A percentile compares a stretch with the other conserved stretches of the same genome.
phyloP scores from a whole-genome alignment of 2,113 vertebrate species.

The Abramis brama region DNA sequence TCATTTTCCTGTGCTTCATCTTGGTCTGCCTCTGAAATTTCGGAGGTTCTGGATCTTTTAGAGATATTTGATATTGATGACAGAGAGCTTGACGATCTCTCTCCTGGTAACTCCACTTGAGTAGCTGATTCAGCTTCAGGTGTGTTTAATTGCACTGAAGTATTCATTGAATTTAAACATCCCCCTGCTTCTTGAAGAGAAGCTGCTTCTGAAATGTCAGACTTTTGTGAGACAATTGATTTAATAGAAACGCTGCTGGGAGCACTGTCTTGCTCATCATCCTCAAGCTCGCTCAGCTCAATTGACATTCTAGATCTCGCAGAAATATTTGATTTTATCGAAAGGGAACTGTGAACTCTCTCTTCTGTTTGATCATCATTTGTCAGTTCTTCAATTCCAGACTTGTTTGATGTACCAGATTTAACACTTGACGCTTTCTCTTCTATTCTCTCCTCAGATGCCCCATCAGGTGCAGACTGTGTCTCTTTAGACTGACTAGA shows the following conservation, averaged over 20 bases:
- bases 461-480: not conserved
- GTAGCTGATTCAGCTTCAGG: not conserved
- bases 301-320: not conserved
- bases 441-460: not conserved
- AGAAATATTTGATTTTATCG: not conserved
- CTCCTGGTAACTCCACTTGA: not conserved
- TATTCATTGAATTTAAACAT: not conserved
- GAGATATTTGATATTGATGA: slow-evolving; percentile 34
- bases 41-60: slow-evolving; percentile 5
- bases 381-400: not conserved
- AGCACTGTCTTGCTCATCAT: not conserved
- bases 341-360: not conserved
- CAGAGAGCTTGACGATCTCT: slow-evolving; percentile 36
- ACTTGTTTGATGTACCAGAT: slow-evolving; percentile 12
- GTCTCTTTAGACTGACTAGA: no score
- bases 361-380: not conserved
- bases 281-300: slow-evolving; percentile 13
- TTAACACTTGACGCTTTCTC: not conserved
- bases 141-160: not conserved
- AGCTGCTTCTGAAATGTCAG: slow-evolving; percentile 22
- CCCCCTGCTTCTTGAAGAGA: not conserved
- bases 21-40: not conserved
- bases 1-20: slow-evolving; percentile 39
- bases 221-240: not conserved
- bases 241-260: slow-evolving; percentile 3